Conservation (phyloP, 1,140 invertebrate genomes). For the Drosophila prosaltans region DNA sequence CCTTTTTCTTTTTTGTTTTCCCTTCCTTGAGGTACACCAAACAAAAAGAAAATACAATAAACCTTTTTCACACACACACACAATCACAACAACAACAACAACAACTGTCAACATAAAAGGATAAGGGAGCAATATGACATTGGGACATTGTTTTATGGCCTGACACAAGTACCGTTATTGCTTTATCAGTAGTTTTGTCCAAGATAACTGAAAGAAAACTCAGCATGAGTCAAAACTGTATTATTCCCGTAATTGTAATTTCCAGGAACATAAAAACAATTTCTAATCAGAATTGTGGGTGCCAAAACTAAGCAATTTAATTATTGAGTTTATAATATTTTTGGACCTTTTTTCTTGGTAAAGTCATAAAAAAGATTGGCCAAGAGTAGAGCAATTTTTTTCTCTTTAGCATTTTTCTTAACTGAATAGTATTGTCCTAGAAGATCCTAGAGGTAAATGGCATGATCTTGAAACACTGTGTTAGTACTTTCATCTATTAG, state of each 20-base stretch:
- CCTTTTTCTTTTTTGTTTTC: constrained; percentile 2
- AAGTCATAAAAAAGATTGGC: background rate
- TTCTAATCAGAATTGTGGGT: constrained; percentile 6
- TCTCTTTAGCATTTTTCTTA: too few species aligned
- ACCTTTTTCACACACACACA: constrained; percentile 29
- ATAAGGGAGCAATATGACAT: constrained; percentile 30
- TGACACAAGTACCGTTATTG: constrained; percentile 52
- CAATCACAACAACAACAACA: constrained; percentile 6
- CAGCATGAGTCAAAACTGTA: background rate
- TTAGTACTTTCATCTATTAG: too few species aligned
- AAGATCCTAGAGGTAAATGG: too few species aligned
- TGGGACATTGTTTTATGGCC: constrained; percentile 48
- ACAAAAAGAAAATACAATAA: background rate
- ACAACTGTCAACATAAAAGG: constrained; percentile 45
- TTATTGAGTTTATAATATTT: background rate
- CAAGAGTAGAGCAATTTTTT: too few species aligned
- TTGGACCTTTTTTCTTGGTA: background rate
- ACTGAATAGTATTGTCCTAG: too few species aligned
- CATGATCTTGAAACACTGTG: too few species aligned
- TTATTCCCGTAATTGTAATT: background rate
- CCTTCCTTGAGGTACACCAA: background rate
- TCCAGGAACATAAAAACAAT: background rate
- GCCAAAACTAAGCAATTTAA: background rate
- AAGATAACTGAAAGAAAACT: constrained; percentile 20
- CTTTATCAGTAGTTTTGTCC: constrained; percentile 42